phyloP scores from a whole-genome alignment of 1,140 invertebrate species.

The Octopus sinensis region DNA sequence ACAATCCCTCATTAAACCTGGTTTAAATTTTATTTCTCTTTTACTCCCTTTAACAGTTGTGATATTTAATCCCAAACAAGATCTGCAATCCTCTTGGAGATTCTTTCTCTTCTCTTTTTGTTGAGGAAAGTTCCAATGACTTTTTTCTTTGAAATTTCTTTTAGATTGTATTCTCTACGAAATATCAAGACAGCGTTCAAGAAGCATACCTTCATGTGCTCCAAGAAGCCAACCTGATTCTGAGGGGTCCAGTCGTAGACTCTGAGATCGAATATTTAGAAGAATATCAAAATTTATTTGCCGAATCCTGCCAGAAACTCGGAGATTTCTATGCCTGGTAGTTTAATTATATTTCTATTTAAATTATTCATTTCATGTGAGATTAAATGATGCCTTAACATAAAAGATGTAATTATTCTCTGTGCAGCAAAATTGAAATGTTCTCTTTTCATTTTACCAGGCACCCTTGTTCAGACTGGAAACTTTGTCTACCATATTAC shows the following conservation, averaged over 20 bases:
- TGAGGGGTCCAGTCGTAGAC: conserved; percentile 50
- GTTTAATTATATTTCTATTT: not conserved
- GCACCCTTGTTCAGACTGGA: conserved; percentile 59
- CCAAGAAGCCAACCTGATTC: conserved; percentile 67
- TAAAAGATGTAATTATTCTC: too few relatives aligned
- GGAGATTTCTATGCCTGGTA: conserved; percentile 9
- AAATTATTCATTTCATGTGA: not conserved
- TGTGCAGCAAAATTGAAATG: not conserved
- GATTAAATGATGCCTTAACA: too few relatives aligned
- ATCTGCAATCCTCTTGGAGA: too few relatives aligned
- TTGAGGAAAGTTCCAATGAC: too few relatives aligned
- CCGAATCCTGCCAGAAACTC: conserved; percentile 7
- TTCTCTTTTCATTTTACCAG: not conserved
- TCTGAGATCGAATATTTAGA: not conserved
- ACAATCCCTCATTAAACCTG: too few relatives aligned
- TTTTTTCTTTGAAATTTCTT: not conserved
- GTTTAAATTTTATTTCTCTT: too few relatives aligned
- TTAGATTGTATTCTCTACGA: conserved; percentile 64
- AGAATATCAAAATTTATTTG: conserved; percentile 9
- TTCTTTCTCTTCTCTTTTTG: too few relatives aligned
- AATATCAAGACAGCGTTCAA: conserved; percentile 64
- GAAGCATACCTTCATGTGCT: conserved; percentile 68
- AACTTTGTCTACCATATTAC: conserved; percentile 64
- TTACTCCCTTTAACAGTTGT: too few relatives aligned
- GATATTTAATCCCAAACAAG: too few relatives aligned